Conservation (phyloP, 2,797 vertebrate genomes). For the Mycteria americana region DNA sequence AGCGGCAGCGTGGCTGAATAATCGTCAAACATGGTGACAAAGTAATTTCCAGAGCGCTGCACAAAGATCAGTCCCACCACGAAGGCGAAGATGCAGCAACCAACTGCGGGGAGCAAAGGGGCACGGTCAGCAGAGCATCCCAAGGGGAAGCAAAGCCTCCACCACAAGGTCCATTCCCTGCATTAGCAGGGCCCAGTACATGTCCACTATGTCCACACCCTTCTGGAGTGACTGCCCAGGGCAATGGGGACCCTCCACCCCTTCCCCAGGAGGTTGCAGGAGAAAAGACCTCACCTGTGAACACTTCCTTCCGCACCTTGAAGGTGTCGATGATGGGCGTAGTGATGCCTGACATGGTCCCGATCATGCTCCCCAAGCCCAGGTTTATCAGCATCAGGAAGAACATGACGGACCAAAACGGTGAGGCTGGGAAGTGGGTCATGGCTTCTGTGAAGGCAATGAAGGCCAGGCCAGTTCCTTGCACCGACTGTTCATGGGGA, state of each 20-base stretch:
- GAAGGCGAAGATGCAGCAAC: slow-evolving; percentile 91
- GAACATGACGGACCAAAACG: slow-evolving; percentile 97
- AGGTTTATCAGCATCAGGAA: slow-evolving; percentile 98
- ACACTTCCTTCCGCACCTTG: slow-evolving; percentile 92
- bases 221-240: neutral
- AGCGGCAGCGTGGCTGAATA: slow-evolving; percentile 93
- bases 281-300: slow-evolving; percentile 84
- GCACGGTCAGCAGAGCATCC: neutral
- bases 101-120: slow-evolving; percentile 76
- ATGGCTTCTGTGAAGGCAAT: slow-evolving; percentile 97
- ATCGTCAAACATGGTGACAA: slow-evolving; percentile 96
- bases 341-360: slow-evolving; percentile 95
- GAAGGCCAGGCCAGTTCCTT: slow-evolving; percentile 94
- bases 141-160: neutral
- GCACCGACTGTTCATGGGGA: slow-evolving; percentile 81
- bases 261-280: neutral
- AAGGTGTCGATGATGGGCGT: slow-evolving; percentile 92
- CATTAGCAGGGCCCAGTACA: neutral
- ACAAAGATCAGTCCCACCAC: slow-evolving; percentile 91
- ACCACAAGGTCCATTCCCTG: neutral
- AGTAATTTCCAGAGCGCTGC: slow-evolving; percentile 94
- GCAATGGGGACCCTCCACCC: neutral
- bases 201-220: rapidly evolving
- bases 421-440: slow-evolving; percentile 94
- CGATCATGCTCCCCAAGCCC: slow-evolving; percentile 95